Percentiles rank a stretch among this genome's conserved stretches.
phyloP scores from a whole-genome alignment of 2,113 vertebrate genomes.

The Capricornis sumatraensis region DNA sequence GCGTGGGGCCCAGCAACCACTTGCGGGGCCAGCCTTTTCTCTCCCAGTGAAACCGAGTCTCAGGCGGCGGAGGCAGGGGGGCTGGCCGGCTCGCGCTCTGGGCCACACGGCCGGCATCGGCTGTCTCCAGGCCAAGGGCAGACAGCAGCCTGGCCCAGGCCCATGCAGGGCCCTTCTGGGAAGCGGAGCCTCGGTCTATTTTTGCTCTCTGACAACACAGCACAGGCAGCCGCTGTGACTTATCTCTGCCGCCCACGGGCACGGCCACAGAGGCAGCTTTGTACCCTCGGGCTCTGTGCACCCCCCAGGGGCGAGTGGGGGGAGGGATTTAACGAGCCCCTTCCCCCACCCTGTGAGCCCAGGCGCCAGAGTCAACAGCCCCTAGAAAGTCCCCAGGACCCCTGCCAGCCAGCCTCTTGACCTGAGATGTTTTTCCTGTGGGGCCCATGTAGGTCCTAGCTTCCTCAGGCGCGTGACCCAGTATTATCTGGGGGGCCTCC shows the following conservation, averaged over 20 bases:
- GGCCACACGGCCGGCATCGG: accelerated
- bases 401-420: background rate
- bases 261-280: conserved; percentile 21
- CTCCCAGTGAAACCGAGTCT: accelerated
- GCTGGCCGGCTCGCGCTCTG: accelerated
- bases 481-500: accelerated
- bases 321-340: background rate
- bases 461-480: accelerated
- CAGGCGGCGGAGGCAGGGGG: accelerated
- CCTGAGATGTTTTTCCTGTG: background rate
- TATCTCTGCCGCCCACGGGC: background rate
- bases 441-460: accelerated
- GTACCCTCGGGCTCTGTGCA: background rate
- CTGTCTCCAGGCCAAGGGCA: background rate
- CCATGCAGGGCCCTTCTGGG: background rate
- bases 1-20: background rate
- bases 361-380: background rate
- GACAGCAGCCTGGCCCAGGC: background rate
- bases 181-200: background rate
- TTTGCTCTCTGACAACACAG: conserved; percentile 14
- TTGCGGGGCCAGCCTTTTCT: background rate
- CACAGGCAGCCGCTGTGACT: background rate
- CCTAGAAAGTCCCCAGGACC: background rate
- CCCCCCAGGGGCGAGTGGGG: accelerated
- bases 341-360: background rate